Percentiles rank a stretch among this genome's conserved stretches.
Evolutionary conservation across 2,888 invertebrate species (phyloP).

Genomic region (Balanococcus diminutus): DNA sequence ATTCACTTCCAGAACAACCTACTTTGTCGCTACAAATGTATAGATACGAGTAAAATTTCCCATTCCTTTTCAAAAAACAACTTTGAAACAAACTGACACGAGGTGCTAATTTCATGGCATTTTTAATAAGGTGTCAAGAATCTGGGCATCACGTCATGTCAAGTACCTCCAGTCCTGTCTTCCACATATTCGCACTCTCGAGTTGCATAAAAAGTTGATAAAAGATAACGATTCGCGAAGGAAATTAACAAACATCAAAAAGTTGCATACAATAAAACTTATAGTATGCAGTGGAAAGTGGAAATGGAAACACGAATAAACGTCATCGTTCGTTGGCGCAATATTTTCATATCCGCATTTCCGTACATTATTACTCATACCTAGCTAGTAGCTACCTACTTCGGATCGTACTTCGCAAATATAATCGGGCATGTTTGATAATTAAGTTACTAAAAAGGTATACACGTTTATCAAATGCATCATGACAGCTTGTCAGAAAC

Average conservation of each 20-base stretch:
- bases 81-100: background rate
- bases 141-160: background rate
- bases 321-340: background rate
- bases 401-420: background rate
- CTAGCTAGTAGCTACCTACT: too few relatives aligned
- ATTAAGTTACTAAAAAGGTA: background rate
- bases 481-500: slow-evolving; percentile 1
- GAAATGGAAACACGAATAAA: background rate
- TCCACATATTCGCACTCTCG: background rate
- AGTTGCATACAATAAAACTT: background rate
- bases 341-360: background rate
- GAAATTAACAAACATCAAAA: background rate
- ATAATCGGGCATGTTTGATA: background rate
- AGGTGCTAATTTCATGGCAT: background rate
- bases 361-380: background rate
- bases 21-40: too few relatives aligned
- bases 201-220: background rate
- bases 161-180: background rate
- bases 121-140: background rate
- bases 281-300: too few relatives aligned
- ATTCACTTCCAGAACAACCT: too few relatives aligned
- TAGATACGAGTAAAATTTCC: background rate
- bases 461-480: background rate
- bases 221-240: background rate
- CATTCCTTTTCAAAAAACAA: background rate